A percentile compares a stretch with the other conserved stretches of the same genome.
Conservation (phyloP, 2,797 vertebrate species). For the Cyclura pinguis region DNA sequence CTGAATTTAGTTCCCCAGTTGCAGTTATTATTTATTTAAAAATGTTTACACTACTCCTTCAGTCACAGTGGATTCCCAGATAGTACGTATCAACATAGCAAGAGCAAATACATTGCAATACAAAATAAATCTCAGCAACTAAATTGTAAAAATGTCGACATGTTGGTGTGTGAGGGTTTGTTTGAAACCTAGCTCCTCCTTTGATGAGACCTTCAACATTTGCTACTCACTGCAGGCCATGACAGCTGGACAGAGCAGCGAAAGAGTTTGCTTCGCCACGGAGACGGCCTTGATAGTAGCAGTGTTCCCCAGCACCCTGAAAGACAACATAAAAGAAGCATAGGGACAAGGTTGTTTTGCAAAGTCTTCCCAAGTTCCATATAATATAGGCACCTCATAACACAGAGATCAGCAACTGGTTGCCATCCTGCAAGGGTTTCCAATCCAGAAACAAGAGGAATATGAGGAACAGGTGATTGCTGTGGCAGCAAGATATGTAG, state of each 20-base stretch:
- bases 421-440: background rate
- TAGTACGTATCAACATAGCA: background rate
- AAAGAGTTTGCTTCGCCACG: conserved; percentile 86
- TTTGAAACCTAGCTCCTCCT: conserved; percentile 6
- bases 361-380: background rate
- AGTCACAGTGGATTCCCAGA: background rate
- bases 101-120: background rate
- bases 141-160: background rate
- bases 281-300: conserved; percentile 93
- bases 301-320: conserved; percentile 90
- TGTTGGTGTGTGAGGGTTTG: background rate
- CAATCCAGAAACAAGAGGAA: background rate
- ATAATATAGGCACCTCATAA: background rate
- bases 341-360: background rate
- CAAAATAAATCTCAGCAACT: background rate
- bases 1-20: background rate
- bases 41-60: background rate
- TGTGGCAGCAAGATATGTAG: background rate
- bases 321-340: background rate
- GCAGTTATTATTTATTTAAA: background rate
- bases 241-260: conserved; percentile 93
- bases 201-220: rapidly evolving
- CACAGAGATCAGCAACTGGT: background rate
- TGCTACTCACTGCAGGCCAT: conserved; percentile 88
- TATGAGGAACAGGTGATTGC: too few relatives aligned